A percentile compares a stretch with the other conserved stretches of the same genome.
Evolutionary conservation across 2,113 vertebrate species (phyloP).

Genomic region (Orcinus orca): DNA sequence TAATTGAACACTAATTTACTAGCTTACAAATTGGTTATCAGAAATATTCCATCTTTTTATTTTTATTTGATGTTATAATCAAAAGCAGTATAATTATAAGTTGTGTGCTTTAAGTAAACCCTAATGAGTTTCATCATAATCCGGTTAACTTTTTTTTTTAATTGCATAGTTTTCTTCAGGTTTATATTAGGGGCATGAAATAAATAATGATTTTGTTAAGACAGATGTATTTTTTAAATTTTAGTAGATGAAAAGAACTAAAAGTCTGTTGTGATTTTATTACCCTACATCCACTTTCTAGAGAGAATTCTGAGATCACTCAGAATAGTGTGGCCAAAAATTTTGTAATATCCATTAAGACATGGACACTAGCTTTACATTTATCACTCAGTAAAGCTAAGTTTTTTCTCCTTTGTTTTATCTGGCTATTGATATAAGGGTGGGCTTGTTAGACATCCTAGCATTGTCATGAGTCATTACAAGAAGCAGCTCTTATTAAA

Average conservation of each 20-base stretch:
- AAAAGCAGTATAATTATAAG: slow-evolving; percentile 21
- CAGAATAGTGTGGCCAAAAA: neutral
- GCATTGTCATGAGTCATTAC: neutral
- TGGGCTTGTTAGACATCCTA: neutral
- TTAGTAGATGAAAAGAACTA: neutral
- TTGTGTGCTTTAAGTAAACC: neutral
- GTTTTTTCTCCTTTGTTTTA: neutral
- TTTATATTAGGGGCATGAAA: neutral
- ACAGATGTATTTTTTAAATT: neutral
- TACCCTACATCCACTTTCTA: neutral
- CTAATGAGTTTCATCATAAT: neutral
- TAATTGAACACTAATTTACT: neutral
- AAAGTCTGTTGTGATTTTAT: neutral
- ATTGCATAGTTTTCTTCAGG: neutral
- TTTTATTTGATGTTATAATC: slow-evolving; percentile 30
- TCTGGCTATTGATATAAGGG: neutral
- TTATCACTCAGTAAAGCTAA: neutral
- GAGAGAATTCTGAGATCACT: slow-evolving; percentile 12
- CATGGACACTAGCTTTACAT: neutral
- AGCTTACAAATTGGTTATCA: neutral
- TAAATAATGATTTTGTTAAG: slow-evolving; percentile 18
- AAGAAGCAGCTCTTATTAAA: neutral
- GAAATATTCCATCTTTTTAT: neutral
- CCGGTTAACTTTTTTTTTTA: neutral
- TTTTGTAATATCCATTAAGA: neutral